Percentiles rank a stretch among this genome's conserved stretches.
Conservation (phyloP, 2,113 vertebrate species). For the Gallinago media region DNA sequence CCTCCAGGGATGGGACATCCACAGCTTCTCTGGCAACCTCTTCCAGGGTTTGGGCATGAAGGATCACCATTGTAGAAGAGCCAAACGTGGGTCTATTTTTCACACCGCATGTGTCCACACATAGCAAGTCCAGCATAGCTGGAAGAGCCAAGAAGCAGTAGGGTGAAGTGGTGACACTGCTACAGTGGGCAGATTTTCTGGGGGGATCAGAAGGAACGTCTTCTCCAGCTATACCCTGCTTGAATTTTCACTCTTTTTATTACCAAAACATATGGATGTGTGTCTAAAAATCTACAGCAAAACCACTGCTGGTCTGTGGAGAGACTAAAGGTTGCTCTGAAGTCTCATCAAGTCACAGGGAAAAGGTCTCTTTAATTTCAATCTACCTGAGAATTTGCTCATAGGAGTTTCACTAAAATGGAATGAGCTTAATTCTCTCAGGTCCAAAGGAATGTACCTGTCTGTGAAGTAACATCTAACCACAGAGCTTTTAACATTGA, state of each 20-base stretch:
- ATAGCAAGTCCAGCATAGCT: rapidly evolving
- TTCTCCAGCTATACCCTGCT: neutral
- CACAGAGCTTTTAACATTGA: neutral
- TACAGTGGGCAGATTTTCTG: neutral
- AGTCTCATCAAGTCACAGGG: neutral
- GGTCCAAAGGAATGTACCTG: neutral
- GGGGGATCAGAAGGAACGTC: neutral
- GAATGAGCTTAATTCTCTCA: neutral
- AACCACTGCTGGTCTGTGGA: neutral
- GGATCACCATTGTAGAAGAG: neutral
- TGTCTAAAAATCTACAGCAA: neutral
- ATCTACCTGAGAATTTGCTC: neutral
- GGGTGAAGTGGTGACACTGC: rapidly evolving
- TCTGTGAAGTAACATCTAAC: neutral
- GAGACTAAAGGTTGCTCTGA: neutral
- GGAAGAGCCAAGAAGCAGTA: neutral
- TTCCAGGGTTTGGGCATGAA: neutral
- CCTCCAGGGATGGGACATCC: neutral
- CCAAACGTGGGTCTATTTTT: neutral
- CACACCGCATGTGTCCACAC: rapidly evolving
- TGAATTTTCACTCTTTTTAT: neutral
- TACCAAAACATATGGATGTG: rapidly evolving
- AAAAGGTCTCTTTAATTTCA: neutral
- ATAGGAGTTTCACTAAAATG: neutral
- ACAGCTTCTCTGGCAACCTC: neutral